Evolutionary conservation across 2,888 invertebrate species (phyloP), one percentile per base, ranked within the genome.

Genomic region (Euplagia quadripunctaria): DNA sequence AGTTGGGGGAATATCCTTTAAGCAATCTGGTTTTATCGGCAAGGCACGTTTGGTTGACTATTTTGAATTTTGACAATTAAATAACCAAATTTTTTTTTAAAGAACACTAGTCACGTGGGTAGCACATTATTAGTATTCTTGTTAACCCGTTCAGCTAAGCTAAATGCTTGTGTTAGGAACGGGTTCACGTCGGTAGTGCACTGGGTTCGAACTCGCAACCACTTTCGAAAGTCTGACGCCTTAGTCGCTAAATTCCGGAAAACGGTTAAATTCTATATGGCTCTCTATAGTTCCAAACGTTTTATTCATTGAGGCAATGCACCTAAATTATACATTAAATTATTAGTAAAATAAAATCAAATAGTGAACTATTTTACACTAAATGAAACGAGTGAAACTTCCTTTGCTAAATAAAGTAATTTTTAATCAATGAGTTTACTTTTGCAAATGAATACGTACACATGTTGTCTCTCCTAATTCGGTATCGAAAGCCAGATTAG

Each of bases 401-500:
- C 20, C 58, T 58, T 3, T 12, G 12, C 12, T 20, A 12, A 31
- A 61, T 58, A 58, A 58, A 9, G 8, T n/a, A 1, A 55, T 58
- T 20, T 58, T n/a, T 55, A 58, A 20, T 9, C 31, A 61, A 31
- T 14, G 12, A 61, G 5, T 31, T 61, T 46, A 3, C 43, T 46
- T 46, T 61, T 61, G 1, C 55, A 9, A 4, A 58, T 12, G 31
- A 11, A 14, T 14, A 61, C 6, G 31, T 58, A 58, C 20, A 20
- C 20, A 58, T 4, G 58, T 12, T 11, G 20, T 20, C 20, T 9
- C 4, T 20, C 16, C 52, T 69, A n/a, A 68, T n/a, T 31, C 42
- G 43, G 58, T 14, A 58, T 61, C 20, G 43, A 61, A 68, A 68
- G 43, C 20, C 46, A 31, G 49, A 70, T 70, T 63, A 46, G 64